Evolutionary conservation across 2,888 invertebrate species (phyloP).

Genomic region (Mesorhabditis sp.): DNA sequence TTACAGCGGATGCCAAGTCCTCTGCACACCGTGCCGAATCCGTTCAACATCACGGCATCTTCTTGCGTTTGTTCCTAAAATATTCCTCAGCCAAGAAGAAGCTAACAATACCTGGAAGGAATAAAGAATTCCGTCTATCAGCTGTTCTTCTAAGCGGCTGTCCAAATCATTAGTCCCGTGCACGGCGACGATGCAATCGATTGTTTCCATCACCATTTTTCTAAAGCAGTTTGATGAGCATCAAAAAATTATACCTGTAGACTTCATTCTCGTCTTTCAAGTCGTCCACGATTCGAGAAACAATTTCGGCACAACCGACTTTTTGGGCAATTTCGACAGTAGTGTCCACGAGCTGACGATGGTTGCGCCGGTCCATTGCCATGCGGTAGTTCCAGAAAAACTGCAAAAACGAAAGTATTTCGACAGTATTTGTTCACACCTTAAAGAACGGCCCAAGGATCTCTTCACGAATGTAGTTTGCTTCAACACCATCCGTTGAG

Average conservation of each 20-base stretch:
- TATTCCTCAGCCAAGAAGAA: slow-evolving; percentile 66
- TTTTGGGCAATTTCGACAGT: slow-evolving; percentile 99
- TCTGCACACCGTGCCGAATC: slow-evolving; percentile 97
- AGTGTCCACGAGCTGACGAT: slow-evolving; percentile 86
- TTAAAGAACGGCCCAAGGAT: slow-evolving; percentile 65
- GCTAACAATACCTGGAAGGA: slow-evolving; percentile 69
- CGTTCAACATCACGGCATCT: slow-evolving; percentile 98
- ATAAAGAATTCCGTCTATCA: slow-evolving; percentile 97
- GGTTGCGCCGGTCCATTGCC: slow-evolving; percentile 95
- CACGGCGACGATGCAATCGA: slow-evolving; percentile 67
- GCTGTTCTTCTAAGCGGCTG: slow-evolving; percentile 91
- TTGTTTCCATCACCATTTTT: slow-evolving; percentile 99
- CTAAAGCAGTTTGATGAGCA: slow-evolving; percentile 14
- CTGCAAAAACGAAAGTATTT: slow-evolving; percentile 84
- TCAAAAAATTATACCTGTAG: slow-evolving; percentile 67
- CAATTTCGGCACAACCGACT: slow-evolving; percentile 98
- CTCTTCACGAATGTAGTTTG: slow-evolving; percentile 98
- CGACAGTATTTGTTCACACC: slow-evolving; percentile 12
- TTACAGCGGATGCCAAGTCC: slow-evolving; percentile 94
- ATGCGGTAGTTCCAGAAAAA: slow-evolving; percentile 99
- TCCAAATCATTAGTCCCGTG: slow-evolving; percentile 93
- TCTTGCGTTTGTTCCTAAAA: slow-evolving; percentile 99
- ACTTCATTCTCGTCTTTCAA: slow-evolving; percentile 99
- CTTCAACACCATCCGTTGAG: slow-evolving; percentile 98
- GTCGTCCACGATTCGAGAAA: slow-evolving; percentile 93